These are phyloP conservation scores for Saguinus midas DNA, from an alignment of 2,113 vertebrate species.

Conservation along the genomic window DNA sequence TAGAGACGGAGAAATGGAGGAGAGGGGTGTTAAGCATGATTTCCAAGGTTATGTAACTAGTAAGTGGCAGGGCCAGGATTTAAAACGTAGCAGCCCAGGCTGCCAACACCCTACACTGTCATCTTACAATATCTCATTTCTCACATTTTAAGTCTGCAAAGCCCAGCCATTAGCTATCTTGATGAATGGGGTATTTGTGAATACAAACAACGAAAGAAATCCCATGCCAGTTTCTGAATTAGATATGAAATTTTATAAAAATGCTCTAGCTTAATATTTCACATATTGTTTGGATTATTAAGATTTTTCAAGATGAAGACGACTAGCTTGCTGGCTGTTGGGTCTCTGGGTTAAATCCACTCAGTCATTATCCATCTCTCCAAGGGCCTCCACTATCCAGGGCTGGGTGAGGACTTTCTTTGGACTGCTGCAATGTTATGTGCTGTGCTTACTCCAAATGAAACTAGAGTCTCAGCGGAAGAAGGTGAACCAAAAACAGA, in stretches of 20 bases:
- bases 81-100: not conserved
- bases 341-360: not conserved
- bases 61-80: not conserved
- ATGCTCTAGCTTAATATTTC: conserved; percentile 9
- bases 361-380: not conserved
- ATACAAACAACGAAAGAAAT: conserved; percentile 30
- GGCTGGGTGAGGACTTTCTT: not conserved
- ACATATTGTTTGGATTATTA: conserved; percentile 48
- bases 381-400: not conserved
- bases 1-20: not conserved
- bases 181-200: conserved; percentile 20
- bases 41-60: not conserved
- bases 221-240: not conserved
- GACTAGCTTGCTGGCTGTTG: not conserved
- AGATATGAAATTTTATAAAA: conserved; percentile 54
- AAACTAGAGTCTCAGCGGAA: not conserved
- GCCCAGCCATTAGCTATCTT: not conserved
- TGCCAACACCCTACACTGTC: not conserved
- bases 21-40: not conserved
- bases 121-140: not conserved
- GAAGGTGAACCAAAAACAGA: conserved; percentile 29
- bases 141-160: not conserved
- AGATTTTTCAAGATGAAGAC: conserved; percentile 15
- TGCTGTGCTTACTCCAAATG: not conserved
- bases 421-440: not conserved